These are phyloP conservation scores for Equus quagga DNA, from an alignment of 2,113 vertebrate species.

Conservation along the genomic window DNA sequence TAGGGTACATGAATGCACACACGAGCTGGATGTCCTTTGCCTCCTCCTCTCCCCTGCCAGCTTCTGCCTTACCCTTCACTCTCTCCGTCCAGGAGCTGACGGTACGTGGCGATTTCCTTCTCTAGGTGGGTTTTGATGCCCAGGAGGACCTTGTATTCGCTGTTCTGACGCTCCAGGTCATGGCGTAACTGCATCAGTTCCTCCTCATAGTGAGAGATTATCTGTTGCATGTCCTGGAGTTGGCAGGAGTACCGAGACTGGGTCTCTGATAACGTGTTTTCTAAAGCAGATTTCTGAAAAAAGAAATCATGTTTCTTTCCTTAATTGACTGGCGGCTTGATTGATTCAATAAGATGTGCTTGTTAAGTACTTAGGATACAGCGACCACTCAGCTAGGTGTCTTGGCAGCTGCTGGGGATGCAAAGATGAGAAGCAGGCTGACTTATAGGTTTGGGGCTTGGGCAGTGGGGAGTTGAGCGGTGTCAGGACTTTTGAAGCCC, in stretches of 20 bases:
- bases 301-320: not conserved
- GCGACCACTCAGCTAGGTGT: rapidly evolving
- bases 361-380: not conserved
- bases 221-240: slow-evolving; percentile 91
- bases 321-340: no score
- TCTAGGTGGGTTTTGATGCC: slow-evolving; percentile 97
- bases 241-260: slow-evolving; percentile 90
- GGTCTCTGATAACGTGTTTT: slow-evolving; percentile 92
- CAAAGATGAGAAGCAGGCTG: not conserved
- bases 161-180: slow-evolving; percentile 92
- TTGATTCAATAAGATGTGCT: not conserved
- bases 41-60: not conserved
- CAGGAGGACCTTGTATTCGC: slow-evolving; percentile 93
- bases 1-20: rapidly evolving
- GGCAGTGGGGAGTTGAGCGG: not conserved
- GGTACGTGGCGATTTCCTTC: slow-evolving; percentile 97
- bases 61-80: slow-evolving; percentile 88
- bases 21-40: rapidly evolving
- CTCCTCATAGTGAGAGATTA: slow-evolving; percentile 90
- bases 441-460: not conserved
- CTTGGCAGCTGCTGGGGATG: not conserved
- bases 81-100: slow-evolving; percentile 94
- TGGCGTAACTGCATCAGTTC: slow-evolving; percentile 91
- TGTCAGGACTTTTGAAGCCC: not conserved
- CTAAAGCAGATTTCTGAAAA: slow-evolving; percentile 93